Conservation (phyloP, 2,888 invertebrate species). For the Drosophila mimetica region DNA sequence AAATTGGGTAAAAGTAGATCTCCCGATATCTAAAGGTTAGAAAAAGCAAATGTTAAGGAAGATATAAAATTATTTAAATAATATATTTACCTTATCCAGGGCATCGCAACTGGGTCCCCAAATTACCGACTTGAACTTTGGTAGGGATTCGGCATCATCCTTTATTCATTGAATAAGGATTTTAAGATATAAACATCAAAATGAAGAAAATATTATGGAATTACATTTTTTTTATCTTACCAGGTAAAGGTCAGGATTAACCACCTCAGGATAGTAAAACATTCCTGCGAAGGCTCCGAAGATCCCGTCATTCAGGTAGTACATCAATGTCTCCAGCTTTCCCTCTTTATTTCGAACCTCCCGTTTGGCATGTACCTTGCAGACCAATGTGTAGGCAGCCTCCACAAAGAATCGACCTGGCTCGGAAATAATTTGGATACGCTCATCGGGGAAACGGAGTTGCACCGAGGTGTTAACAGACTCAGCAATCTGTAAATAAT, state of each 20-base stretch:
- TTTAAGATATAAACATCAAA: too few species aligned
- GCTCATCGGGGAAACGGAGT: slow-evolving; percentile 90
- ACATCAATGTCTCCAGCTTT: slow-evolving; percentile 88
- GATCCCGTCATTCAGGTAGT: slow-evolving; percentile 99
- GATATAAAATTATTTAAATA: rapidly evolving
- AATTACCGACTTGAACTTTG: slow-evolving; percentile 84
- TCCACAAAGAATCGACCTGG: slow-evolving; percentile 98
- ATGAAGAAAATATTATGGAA: too few species aligned
- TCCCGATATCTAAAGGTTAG: slow-evolving; percentile 85
- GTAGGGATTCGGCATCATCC: slow-evolving; percentile 86
- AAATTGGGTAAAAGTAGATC: slow-evolving; percentile 89
- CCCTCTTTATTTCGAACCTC: slow-evolving; percentile 74
- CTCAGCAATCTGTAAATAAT: slow-evolving; percentile 87
- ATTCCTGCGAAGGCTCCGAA: slow-evolving; percentile 99
- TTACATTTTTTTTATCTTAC: too few species aligned
- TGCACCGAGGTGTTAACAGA: slow-evolving; percentile 92
- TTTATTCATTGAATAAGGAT: too few species aligned
- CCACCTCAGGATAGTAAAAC: slow-evolving; percentile 95
- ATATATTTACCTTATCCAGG: slow-evolving; percentile 89
- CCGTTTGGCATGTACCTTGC: slow-evolving; percentile 93
- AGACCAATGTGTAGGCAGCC: slow-evolving; percentile 96
- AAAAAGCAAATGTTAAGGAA: background rate
- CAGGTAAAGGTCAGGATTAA: slow-evolving; percentile 87
- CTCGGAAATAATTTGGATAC: slow-evolving; percentile 95
- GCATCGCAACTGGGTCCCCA: slow-evolving; percentile 99